Evolutionary conservation across 2,888 invertebrate species (phyloP).

Genomic region (Melieria picta): DNA sequence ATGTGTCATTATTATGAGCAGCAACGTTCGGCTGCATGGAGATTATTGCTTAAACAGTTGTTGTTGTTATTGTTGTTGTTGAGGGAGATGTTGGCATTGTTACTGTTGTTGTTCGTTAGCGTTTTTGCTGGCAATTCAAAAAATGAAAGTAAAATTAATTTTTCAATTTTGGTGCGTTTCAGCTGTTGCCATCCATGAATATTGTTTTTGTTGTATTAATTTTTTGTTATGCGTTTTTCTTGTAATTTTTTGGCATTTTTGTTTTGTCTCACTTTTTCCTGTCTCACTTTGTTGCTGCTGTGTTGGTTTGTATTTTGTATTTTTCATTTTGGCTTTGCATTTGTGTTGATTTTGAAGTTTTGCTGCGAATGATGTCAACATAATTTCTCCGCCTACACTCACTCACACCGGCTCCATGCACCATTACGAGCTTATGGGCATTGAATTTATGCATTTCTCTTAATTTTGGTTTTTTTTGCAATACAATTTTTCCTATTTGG

Average conservation of each 20-base stretch:
- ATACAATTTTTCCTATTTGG: background rate
- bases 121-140: conserved; percentile 15
- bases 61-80: background rate
- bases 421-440: background rate
- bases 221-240: too few relatives aligned
- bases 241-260: conserved; percentile 26
- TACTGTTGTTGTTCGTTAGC: background rate
- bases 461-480: background rate
- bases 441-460: background rate
- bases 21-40: too few relatives aligned
- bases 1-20: too few relatives aligned
- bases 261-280: conserved; percentile 18
- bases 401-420: background rate
- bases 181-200: too few relatives aligned
- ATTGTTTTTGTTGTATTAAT: too few relatives aligned
- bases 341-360: too few relatives aligned
- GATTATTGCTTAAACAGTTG: too few relatives aligned
- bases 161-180: conserved; percentile 42
- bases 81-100: background rate
- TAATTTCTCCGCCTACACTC: conserved; percentile 57
- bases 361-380: conserved; percentile 55
- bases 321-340: too few relatives aligned
- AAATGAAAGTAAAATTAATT: conserved; percentile 57
- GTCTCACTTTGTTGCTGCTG: too few relatives aligned
- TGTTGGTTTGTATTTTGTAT: too few relatives aligned